phyloP scores from a whole-genome alignment of 2,797 vertebrate species.

The Novumbra hubbsi region DNA sequence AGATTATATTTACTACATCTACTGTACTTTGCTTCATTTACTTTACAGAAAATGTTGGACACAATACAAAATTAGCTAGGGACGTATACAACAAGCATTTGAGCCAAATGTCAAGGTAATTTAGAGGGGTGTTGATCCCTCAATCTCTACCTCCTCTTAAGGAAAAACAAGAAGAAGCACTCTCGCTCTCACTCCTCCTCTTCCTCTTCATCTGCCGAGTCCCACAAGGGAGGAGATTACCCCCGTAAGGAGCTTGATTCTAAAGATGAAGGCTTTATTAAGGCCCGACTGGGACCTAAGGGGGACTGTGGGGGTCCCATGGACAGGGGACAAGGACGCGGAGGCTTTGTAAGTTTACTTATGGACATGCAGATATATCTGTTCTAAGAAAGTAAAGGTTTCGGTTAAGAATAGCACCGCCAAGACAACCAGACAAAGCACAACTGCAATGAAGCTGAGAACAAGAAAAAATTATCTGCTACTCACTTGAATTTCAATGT shows the following conservation, averaged over 20 bases:
- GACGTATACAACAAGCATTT: neutral
- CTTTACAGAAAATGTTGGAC: neutral
- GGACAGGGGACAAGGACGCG: slow-evolving; percentile 77
- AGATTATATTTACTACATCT: neutral
- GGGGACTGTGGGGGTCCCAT: slow-evolving; percentile 76
- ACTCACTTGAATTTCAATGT: neutral
- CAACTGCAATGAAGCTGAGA: neutral
- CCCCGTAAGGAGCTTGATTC: slow-evolving; percentile 76
- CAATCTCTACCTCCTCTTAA: slow-evolving; percentile 56
- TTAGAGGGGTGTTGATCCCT: neutral
- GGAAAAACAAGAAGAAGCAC: slow-evolving; percentile 86
- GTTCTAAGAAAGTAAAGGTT: neutral
- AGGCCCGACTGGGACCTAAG: slow-evolving; percentile 74
- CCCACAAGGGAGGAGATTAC: slow-evolving; percentile 63
- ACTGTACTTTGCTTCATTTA: neutral
- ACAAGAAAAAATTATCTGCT: neutral
- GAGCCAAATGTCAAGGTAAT: neutral
- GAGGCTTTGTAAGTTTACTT: slow-evolving; percentile 85
- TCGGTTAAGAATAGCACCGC: neutral
- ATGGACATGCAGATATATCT: neutral
- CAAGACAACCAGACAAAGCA: neutral
- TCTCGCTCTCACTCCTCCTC: slow-evolving; percentile 88
- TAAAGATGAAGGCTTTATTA: slow-evolving; percentile 80
- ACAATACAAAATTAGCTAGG: neutral
- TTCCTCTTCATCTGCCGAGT: slow-evolving; percentile 83